phyloP scores from a whole-genome alignment of 2,888 invertebrate species.

The Stictocephala bisonia region DNA sequence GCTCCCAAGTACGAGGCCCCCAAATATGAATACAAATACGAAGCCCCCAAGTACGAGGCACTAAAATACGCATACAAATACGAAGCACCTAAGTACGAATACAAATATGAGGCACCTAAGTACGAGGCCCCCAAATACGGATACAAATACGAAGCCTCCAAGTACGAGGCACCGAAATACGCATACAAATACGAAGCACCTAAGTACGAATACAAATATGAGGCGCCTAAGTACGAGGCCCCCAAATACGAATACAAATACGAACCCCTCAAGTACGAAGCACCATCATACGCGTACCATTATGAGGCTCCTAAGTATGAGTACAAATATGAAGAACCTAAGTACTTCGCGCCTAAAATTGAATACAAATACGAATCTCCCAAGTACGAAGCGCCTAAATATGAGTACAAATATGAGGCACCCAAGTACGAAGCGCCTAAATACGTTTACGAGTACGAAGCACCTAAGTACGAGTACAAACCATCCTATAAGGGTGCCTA shows the following conservation, averaged over 20 bases:
- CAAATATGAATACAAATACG: slow-evolving; percentile 36
- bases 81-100: slow-evolving; percentile 33
- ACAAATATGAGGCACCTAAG: slow-evolving; percentile 40
- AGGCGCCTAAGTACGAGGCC: slow-evolving; percentile 41
- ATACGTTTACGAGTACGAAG: slow-evolving; percentile 24
- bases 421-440: slow-evolving; percentile 14
- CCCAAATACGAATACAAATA: slow-evolving; percentile 28
- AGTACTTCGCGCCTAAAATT: slow-evolving; percentile 18
- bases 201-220: slow-evolving; percentile 22
- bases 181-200: slow-evolving; percentile 9
- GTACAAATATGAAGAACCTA: not conserved
- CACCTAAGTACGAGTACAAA: slow-evolving; percentile 36
- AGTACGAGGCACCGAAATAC: slow-evolving; percentile 21
- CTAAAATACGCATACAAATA: slow-evolving; percentile 21
- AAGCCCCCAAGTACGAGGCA: slow-evolving; percentile 34
- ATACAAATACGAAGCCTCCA: slow-evolving; percentile 39
- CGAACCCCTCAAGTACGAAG: slow-evolving; percentile 34
- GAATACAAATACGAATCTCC: slow-evolving; percentile 40
- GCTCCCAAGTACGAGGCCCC: slow-evolving; percentile 46
- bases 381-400: slow-evolving; percentile 30
- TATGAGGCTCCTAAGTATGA: slow-evolving; percentile 11
- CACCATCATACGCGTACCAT: not conserved
- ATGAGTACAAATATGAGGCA: not conserved
- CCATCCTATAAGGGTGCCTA: slow-evolving; percentile 29
- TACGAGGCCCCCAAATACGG: no score